Evolutionary conservation across 2,113 vertebrate genomes (phyloP).

Genomic region (Nesogale talazaci): DNA sequence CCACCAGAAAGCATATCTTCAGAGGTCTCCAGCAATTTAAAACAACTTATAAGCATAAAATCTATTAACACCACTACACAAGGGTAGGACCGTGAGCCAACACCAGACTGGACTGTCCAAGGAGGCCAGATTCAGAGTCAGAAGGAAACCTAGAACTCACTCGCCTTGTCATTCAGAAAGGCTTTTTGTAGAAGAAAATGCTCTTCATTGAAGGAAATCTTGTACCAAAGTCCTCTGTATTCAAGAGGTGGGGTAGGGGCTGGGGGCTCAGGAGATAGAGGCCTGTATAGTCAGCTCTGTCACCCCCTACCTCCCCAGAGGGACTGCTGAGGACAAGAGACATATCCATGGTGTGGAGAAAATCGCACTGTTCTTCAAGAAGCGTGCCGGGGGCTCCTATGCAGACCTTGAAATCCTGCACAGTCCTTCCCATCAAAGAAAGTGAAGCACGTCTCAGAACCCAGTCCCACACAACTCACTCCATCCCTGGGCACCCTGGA

Average conservation of each 20-base stretch:
- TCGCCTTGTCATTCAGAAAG: neutral
- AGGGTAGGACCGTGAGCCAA: neutral
- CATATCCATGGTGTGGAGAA: neutral
- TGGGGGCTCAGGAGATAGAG: neutral
- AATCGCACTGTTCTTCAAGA: neutral
- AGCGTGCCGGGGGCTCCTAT: neutral
- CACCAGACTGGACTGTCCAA: neutral
- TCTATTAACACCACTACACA: neutral
- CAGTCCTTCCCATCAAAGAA: neutral
- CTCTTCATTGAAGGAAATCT: neutral
- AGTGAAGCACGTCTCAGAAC: neutral
- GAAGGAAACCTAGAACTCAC: neutral
- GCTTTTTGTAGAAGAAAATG: neutral
- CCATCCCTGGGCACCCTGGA: neutral
- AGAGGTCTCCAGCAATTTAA: conserved; percentile 54
- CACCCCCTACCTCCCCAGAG: neutral
- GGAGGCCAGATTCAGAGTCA: neutral
- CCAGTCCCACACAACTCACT: neutral
- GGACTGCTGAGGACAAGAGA: neutral
- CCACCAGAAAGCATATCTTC: conserved; percentile 68
- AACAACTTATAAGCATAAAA: neutral
- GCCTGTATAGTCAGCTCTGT: fast-evolving
- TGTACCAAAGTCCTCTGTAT: neutral
- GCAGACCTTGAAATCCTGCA: neutral
- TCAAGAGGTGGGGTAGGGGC: neutral